Evolutionary conservation across 2,113 vertebrate genomes (phyloP).

Genomic region (Apus apus): DNA sequence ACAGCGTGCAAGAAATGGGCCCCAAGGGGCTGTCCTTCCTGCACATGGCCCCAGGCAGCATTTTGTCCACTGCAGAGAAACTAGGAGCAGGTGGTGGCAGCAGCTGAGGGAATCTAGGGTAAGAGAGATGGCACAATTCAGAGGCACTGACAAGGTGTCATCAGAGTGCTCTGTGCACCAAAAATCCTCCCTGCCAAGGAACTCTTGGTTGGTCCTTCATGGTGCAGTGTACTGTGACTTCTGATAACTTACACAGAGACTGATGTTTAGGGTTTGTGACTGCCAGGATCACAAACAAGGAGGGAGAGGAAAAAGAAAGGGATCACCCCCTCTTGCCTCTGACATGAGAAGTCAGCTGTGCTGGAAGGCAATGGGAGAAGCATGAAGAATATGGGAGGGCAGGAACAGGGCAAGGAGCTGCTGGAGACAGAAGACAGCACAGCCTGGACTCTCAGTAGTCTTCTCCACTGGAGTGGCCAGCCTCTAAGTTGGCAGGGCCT

Average conservation of each 20-base stretch:
- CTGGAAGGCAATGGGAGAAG: neutral
- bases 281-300: neutral
- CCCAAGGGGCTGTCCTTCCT: neutral
- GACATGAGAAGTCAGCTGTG: neutral
- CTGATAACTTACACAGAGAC: neutral
- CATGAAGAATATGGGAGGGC: no score
- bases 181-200: neutral
- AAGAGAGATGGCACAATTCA: neutral
- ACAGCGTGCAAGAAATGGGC: neutral
- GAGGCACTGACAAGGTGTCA: rapidly evolving
- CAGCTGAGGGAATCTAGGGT: neutral
- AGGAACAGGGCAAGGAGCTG: no score
- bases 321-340: neutral
- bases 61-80: neutral
- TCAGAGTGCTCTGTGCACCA: neutral
- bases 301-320: neutral
- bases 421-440: no score
- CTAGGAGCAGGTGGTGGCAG: neutral
- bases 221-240: neutral
- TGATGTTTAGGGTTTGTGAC: neutral
- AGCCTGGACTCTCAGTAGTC: no score
- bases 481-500: neutral
- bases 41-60: neutral
- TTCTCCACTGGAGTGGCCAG: no score
- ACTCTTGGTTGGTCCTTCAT: rapidly evolving